These are phyloP conservation scores for Archocentrus centrarchus DNA, from an alignment of 2,113 vertebrate species.

Conservation along the genomic window DNA sequence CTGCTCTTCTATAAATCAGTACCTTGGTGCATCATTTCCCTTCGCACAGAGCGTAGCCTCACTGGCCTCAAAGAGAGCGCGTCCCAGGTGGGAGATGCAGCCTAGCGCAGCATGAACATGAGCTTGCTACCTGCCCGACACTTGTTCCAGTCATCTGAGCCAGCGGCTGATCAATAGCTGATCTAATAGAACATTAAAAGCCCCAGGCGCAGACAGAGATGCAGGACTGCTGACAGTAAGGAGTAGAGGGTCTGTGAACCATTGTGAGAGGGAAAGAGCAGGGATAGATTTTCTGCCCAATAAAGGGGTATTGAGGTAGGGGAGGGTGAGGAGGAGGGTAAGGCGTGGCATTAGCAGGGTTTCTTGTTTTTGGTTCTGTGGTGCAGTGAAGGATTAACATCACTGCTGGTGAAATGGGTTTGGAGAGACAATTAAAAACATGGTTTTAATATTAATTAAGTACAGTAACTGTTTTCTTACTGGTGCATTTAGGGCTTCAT, in stretches of 20 bases:
- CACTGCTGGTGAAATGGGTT: conserved; percentile 9
- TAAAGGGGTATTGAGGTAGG: conserved; percentile 20
- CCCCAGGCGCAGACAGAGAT: conserved; percentile 46
- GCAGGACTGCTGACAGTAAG: conserved; percentile 67
- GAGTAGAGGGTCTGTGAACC: conserved; percentile 51
- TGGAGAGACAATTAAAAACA: background rate
- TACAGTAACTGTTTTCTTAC: background rate
- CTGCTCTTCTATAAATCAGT: conserved; percentile 45
- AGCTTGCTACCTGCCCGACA: conserved; percentile 60
- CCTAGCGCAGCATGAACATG: conserved; percentile 1
- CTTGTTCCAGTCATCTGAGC: conserved; percentile 72
- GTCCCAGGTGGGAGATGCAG: conserved; percentile 49
- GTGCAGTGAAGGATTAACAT: conserved; percentile 44
- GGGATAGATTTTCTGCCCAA: conserved; percentile 53
- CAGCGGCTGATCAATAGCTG: conserved; percentile 72
- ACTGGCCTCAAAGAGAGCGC: conserved; percentile 19
- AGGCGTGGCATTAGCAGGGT: conserved; percentile 53
- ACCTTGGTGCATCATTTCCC: conserved; percentile 31
- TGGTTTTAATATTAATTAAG: background rate
- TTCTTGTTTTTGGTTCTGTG: conserved; percentile 61
- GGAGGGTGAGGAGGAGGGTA: conserved; percentile 30
- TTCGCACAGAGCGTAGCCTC: background rate
- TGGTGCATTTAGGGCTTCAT: background rate
- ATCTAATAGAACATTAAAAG: conserved; percentile 76
- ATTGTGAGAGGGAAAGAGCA: conserved; percentile 17